Evolutionary conservation across 2,888 invertebrate genomes (phyloP), one percentile per base, ranked within the genome.

Genomic region (Drosophila seclusa): DNA sequence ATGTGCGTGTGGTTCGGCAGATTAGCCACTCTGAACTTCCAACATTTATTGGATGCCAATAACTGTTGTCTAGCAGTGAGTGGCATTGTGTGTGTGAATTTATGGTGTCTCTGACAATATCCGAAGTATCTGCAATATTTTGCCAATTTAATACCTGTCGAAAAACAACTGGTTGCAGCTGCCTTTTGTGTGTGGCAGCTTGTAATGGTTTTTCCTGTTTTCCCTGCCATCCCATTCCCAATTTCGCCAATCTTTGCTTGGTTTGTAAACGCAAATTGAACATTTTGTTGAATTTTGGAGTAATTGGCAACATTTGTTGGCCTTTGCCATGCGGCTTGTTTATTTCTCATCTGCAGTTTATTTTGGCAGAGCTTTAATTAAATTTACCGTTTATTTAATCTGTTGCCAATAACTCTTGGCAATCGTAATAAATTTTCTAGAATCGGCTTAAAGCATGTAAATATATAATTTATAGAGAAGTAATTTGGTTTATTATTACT

Each of bases 31-130:
- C 72, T 76, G 87, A 86, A 86, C 69, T 69, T 62, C 54, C 64
- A 73, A 61, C 84, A 75, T 87, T 83, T 84, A 79, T 87, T 87
- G 82, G 71, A 72, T 89, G 84, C 73, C 89, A 84, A 89, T 87
- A 83, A 82, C 87, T 83, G 62, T 71, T 67, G 54, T 58, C 45
- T 36, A 16, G 60, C 48, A 45, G 70, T 27, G 24, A 16, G 4
- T 24, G 24, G 21, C 49, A 11, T 18, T 40, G 40, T 32, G 53
- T 50, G 52, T 38, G 36, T 52, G 42, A 31, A 54, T 73, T 24
- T 48, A 27, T 53, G 48, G 63, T 31, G 21, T 42, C 40, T 42
- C 45, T 52, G 52, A 24, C 50, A 66, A 66, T 34, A 21, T 24
- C 50, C 50, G 59, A 42, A 42, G 50, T 50, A 65, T 42, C 64